Conservation (phyloP, 2,888 invertebrate genomes). For the Hydropsyche betteni region DNA sequence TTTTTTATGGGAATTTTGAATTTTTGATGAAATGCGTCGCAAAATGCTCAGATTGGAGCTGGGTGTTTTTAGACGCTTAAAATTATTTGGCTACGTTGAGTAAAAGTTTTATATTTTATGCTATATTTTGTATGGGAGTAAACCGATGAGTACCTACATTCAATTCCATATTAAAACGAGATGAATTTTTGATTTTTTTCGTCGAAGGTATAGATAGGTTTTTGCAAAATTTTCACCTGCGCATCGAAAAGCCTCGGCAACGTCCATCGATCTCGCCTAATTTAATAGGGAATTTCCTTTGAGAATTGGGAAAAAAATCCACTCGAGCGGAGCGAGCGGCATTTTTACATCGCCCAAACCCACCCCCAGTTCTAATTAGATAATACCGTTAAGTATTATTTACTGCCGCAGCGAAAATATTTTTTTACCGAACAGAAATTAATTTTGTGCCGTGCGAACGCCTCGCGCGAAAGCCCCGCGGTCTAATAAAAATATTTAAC, state of each 20-base stretch:
- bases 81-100: too few species aligned
- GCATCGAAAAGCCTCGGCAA: slow-evolving; percentile 37
- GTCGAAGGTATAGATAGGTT: too few species aligned
- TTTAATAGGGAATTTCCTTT: slow-evolving; percentile 49
- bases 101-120: too few species aligned
- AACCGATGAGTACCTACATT: too few species aligned
- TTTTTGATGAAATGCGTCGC: too few species aligned
- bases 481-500: slow-evolving; percentile 3
- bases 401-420: slow-evolving; percentile 48
- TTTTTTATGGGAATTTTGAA: too few species aligned
- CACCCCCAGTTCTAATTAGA: slow-evolving; percentile 47
- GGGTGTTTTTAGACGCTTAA: too few species aligned
- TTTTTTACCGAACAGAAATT: slow-evolving; percentile 22
- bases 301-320: slow-evolving; percentile 49
- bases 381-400: slow-evolving; percentile 51
- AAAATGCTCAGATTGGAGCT: too few species aligned
- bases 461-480: slow-evolving; percentile 4
- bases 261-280: slow-evolving; percentile 49
- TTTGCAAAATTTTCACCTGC: slow-evolving; percentile 41
- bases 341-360: slow-evolving; percentile 46
- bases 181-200: too few species aligned
- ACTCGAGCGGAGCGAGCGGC: slow-evolving; percentile 34
- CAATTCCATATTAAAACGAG: too few species aligned
- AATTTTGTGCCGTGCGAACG: slow-evolving; percentile 17
- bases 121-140: too few species aligned